A percentile compares a stretch with the other conserved stretches of the same genome.
Conservation (phyloP, 2,113 vertebrate genomes). For the Xenus cinereus region DNA sequence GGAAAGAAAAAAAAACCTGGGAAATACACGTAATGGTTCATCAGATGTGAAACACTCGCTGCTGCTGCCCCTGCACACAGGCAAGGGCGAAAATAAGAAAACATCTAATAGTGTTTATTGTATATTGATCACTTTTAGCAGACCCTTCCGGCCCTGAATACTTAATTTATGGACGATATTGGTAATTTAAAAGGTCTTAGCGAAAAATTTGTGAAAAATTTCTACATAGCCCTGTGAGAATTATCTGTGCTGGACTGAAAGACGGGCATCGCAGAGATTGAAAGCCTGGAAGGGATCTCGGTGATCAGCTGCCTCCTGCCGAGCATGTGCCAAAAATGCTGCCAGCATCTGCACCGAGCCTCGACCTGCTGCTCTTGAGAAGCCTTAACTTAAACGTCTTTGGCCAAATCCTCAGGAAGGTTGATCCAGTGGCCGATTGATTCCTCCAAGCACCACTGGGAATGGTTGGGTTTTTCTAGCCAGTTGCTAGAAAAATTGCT, state of each 20-base stretch:
- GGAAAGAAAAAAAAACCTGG: not conserved
- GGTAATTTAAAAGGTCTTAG: not conserved
- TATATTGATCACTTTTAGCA: not conserved
- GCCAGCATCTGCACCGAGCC: not conserved
- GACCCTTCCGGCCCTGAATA: not conserved
- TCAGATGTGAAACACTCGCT: too few species aligned
- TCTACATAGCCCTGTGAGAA: accelerated
- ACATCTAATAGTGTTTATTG: not conserved
- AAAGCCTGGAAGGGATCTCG: not conserved
- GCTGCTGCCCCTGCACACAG: accelerated
- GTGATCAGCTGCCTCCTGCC: not conserved
- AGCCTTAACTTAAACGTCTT: too few species aligned
- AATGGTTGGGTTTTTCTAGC: accelerated
- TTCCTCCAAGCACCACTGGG: not conserved
- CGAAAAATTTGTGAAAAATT: too few species aligned
- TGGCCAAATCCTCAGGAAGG: not conserved
- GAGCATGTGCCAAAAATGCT: not conserved
- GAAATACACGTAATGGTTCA: not conserved
- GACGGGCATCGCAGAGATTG: accelerated
- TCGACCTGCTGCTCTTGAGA: not conserved
- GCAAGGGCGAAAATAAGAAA: not conserved
- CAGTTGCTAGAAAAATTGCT: too few species aligned
- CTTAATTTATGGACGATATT: not conserved
- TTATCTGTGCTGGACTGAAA: accelerated
- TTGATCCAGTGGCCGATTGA: not conserved